phyloP scores from a whole-genome alignment of 2,113 vertebrate species.

The human (Homo sapiens) region DNA sequence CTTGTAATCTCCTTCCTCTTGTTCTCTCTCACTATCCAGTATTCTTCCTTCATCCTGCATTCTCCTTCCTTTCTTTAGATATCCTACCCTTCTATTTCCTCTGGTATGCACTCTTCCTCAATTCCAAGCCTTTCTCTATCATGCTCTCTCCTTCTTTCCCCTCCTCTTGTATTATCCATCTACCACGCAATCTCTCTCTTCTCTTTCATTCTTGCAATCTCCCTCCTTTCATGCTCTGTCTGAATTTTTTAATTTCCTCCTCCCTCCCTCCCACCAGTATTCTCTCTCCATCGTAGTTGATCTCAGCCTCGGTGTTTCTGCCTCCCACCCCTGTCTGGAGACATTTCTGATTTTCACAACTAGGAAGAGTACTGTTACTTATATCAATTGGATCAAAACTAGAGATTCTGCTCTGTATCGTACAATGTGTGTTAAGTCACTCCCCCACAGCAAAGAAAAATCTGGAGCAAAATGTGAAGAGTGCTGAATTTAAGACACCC shows the following conservation, averaged over 20 bases:
- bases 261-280: not conserved
- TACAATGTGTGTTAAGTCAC: not conserved
- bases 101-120: too few species aligned
- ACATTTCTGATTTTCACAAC: not conserved
- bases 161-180: not conserved
- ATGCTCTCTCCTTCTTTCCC: not conserved
- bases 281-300: not conserved
- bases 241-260: not conserved
- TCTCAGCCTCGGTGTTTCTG: not conserved
- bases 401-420: not conserved
- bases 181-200: not conserved
- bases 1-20: not conserved
- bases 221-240: too few species aligned
- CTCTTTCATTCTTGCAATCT: not conserved
- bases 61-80: not conserved
- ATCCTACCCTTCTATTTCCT: not conserved
- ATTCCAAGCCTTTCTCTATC: not conserved
- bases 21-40: not conserved
- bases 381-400: not conserved
- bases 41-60: not conserved
- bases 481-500: not conserved
- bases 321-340: not conserved
- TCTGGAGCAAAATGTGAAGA: not conserved
- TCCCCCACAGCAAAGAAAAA: not conserved
- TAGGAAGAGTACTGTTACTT: not conserved